Evolutionary conservation across 2,113 vertebrate genomes (phyloP), one percentile per base, ranked within the genome.

Genomic region (Dromas ardeola): DNA sequence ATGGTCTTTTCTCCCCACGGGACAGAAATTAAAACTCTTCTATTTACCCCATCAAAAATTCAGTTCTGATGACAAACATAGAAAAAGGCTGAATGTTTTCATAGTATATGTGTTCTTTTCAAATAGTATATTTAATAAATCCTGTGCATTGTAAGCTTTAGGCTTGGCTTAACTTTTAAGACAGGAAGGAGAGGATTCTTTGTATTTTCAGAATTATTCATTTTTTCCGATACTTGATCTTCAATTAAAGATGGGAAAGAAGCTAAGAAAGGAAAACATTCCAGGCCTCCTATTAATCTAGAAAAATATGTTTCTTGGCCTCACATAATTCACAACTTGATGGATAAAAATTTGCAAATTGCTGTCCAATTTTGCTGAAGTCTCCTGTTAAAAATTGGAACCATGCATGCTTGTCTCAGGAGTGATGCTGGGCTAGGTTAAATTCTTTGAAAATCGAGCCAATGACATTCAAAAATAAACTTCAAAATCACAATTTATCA

Each of bases 241-340:
- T 56, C 38, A 15, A 56, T 70, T 91, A 69, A 88, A 72, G 49
- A 78, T 81, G 53, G 26, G 50, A 88, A 94, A 95, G 76, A 65
- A 74, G 43, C 92, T 92, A 73, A 89, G 89, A 96, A 93, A 97
- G 81, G 53, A 92, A 95, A 96, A 92, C 91, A 84, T 95, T 95
- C 79, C 56, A 53, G 63, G 36, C 42, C 21, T 94, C 74, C 62
- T 90, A 1, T 93, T 96, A 89, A 95, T 95, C 63, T 79, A 86
- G 73, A 82, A 94, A 97, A 97, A 95, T 74, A 56, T 93, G 5
- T 92, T 92, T 83, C 70, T 97, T 95, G 92, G 87, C 87, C 27
- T 85, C 13, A 43, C 50, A 71, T 96, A 86, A 80, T 36, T 80
- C 92, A 47, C 61, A 85, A 13, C 47, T 67, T 52, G 26, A 47